Percentiles rank a stretch among this genome's conserved stretches.
Conservation (phyloP, 2,797 vertebrate species). For the Cyprinella venusta region DNA sequence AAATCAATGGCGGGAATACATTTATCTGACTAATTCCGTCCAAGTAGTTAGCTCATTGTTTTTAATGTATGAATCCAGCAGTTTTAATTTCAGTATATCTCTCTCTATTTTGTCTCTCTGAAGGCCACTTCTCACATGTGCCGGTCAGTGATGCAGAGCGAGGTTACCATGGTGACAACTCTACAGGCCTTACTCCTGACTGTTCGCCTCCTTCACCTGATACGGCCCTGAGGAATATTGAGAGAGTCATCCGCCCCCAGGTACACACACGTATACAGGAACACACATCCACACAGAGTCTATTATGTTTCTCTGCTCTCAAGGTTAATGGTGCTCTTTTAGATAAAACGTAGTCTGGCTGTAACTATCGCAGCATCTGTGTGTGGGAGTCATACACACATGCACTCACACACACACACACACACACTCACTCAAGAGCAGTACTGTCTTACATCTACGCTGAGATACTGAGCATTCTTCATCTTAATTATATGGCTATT, state of each 20-base stretch:
- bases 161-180: conserved; percentile 93
- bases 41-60: neutral
- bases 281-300: conserved; percentile 57
- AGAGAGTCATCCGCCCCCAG: conserved; percentile 99
- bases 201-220: conserved; percentile 97
- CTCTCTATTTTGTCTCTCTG: conserved; percentile 45
- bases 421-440: conserved; percentile 20
- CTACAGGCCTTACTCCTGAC: conserved; percentile 94
- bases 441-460: conserved; percentile 11
- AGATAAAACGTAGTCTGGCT: conserved; percentile 43
- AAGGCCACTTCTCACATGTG: conserved; percentile 90
- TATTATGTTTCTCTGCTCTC: conserved; percentile 60
- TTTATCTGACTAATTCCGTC: neutral
- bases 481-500: conserved; percentile 50
- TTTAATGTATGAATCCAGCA: neutral
- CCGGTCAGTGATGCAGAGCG: conserved; percentile 85
- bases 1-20: neutral
- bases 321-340: conserved; percentile 52
- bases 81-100: conserved; percentile 19
- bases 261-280: conserved; percentile 68
- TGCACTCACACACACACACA: conserved; percentile 52
- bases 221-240: conserved; percentile 97
- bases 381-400: conserved; percentile 50
- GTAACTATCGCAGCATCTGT: conserved; percentile 37
- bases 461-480: conserved; percentile 27